Evolutionary conservation across 2,888 invertebrate genomes (phyloP).

Genomic region (Tetrapedia diversipes): DNA sequence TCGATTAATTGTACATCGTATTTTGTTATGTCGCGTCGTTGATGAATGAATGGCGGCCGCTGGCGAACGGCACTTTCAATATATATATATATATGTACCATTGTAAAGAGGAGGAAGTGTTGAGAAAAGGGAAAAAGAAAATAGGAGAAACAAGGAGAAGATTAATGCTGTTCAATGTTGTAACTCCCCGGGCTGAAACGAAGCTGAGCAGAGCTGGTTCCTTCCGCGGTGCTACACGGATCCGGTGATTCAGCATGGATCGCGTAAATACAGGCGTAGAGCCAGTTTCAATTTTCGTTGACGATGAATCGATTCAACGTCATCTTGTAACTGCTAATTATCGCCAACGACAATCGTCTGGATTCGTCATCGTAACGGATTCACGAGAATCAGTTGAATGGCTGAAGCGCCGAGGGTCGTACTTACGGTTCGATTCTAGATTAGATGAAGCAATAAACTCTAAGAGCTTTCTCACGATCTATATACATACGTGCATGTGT

Average conservation of each 20-base stretch:
- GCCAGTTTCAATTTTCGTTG: background rate
- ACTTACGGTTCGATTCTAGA: constrained; percentile 58
- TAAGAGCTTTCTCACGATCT: constrained; percentile 66
- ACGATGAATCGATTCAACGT: constrained; percentile 8
- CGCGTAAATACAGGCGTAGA: background rate
- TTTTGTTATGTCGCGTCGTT: constrained; percentile 74
- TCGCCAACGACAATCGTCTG: too few species aligned
- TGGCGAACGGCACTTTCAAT: constrained; percentile 58
- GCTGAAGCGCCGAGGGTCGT: constrained; percentile 52
- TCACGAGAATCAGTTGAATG: constrained; percentile 12
- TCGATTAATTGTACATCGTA: constrained; percentile 72
- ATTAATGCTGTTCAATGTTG: background rate
- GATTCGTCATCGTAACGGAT: constrained; percentile 8
- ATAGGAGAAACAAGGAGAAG: background rate
- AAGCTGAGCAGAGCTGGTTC: constrained; percentile 46
- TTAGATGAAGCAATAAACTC: constrained; percentile 69
- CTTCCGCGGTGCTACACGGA: constrained; percentile 49
- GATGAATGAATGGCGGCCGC: constrained; percentile 47
- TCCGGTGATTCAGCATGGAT: constrained; percentile 38
- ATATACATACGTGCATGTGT: constrained; percentile 19
- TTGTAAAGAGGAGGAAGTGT: background rate
- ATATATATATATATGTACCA: too few species aligned
- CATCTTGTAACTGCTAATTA: too few species aligned
- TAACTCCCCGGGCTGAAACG: constrained; percentile 38
- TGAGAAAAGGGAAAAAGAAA: background rate